These are phyloP conservation scores for Chromis chromis DNA, from an alignment of 2,797 vertebrate genomes.

Conservation along the genomic window DNA sequence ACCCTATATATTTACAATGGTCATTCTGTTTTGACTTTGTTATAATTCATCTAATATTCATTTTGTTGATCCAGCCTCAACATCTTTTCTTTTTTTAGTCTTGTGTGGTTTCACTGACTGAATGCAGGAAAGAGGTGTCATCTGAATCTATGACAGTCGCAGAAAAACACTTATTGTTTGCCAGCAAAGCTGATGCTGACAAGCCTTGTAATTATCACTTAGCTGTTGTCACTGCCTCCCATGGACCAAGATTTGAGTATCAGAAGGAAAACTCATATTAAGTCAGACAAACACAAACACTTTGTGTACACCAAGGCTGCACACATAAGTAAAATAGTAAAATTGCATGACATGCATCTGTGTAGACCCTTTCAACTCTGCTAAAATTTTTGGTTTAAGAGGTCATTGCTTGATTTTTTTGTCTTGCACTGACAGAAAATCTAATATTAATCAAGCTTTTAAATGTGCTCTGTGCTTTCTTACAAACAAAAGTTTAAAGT, in stretches of 20 bases:
- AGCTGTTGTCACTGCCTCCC: constrained; percentile 33
- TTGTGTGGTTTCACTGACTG: constrained; percentile 6
- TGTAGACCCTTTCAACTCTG: too few species aligned
- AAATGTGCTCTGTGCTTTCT: too few species aligned
- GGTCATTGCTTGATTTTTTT: too few species aligned
- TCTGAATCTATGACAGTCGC: constrained; percentile 2
- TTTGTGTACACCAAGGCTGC: too few species aligned
- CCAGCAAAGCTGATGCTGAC: constrained; percentile 12
- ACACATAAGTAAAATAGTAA: too few species aligned
- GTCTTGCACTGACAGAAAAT: too few species aligned
- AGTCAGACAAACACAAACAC: constrained; percentile 8
- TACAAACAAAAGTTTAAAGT: too few species aligned
- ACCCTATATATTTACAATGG: not conserved
- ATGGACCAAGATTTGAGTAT: constrained; percentile 24
- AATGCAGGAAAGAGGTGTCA: constrained; percentile 19
- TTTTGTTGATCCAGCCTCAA: constrained; percentile 7
- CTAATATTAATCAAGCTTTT: too few species aligned
- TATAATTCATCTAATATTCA: not conserved
- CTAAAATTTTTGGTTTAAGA: too few species aligned
- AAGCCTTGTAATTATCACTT: constrained; percentile 47
- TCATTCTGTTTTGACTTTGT: not conserved
- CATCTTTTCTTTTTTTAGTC: constrained; percentile 22
- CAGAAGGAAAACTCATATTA: constrained; percentile 22
- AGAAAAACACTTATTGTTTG: constrained; percentile 31
- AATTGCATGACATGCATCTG: too few species aligned